Evolutionary conservation across 1,140 invertebrate species (phyloP), one percentile per base, ranked within the genome.

Genomic region (Palaemon carinicauda): DNA sequence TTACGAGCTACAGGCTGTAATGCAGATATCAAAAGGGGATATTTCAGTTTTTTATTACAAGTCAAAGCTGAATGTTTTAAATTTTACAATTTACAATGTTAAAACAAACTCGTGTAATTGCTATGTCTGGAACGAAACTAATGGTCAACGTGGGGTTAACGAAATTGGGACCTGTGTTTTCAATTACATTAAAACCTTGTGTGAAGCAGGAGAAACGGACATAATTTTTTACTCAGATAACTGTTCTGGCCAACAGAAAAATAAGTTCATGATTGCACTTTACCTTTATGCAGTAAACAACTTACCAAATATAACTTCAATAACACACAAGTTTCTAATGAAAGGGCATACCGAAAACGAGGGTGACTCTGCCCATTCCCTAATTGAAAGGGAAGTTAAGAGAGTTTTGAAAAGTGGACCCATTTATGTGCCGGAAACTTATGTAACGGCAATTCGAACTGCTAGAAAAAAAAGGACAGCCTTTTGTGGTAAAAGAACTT

Each of bases 321-420:
- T 90, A 15, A 89, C 88, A 3, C 91, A 91, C 50, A 91, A 90
- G 73, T 90, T 88, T 79, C 56, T 90, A 56, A 78, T 89, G 21
- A 80, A 53, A 53, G 88, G 89, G 3, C 88, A 90, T 65, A 88
- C 90, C 52, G 88, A 90, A 27, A 90, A 90, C 86, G 90, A 90
- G 54, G 88, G 86, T 31, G 88, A 90, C 81, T 71, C 80, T 10
- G 89, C 86, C 65, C 89, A 90, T 74, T 90, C 90, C n/a, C n/a
- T n/a, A n/a, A n/a, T n/a, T n/a, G 60, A 65, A 65, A 21, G 21
- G 21, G 21, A 19, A 65, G 29, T n/a, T 65, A 27, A n/a, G n/a
- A 27, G 60, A 65, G 29, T 21, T 27, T 65, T 65, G 29, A 9
- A n/a, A n/a, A n/a, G n/a, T n/a, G n/a, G n/a, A n/a, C n/a, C n/a